phyloP scores from a whole-genome alignment of 1,140 invertebrate species.

The Acarapis woodi region DNA sequence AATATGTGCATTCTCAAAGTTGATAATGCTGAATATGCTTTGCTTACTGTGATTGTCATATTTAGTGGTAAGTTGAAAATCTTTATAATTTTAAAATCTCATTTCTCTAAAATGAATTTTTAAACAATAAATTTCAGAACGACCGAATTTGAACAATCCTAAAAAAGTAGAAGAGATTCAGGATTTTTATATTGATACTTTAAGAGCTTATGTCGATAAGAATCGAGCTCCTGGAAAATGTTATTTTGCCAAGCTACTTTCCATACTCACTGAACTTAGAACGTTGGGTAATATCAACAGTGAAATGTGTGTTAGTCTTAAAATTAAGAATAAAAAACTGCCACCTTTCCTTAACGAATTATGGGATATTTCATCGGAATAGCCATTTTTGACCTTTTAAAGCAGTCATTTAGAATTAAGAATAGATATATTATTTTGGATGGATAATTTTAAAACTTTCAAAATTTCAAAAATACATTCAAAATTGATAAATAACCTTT shows the following conservation, averaged over 20 bases:
- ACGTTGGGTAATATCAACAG: conserved; percentile 85
- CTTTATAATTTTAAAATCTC: no score
- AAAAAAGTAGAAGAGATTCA: conserved; percentile 84
- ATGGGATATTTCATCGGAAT: no score
- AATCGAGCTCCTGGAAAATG: conserved; percentile 38
- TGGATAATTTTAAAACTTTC: no score
- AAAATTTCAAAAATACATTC: no score
- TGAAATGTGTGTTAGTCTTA: conserved; percentile 78
- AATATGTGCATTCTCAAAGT: conserved; percentile 32
- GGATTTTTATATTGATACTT: conserved; percentile 64
- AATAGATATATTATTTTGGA: no score
- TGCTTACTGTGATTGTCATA: conserved; percentile 84
- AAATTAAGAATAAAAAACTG: conserved; percentile 74
- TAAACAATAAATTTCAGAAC: no score
- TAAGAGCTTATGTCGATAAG: conserved; percentile 45
- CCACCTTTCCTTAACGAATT: conserved; percentile 80
- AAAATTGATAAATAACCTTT: no score
- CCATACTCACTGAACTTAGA: conserved; percentile 67
- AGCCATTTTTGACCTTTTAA: no score
- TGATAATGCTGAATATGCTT: conserved; percentile 86
- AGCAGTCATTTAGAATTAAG: no score
- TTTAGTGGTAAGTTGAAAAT: conserved; percentile 62
- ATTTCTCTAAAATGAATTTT: no score
- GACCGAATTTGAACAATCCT: conserved; percentile 55
- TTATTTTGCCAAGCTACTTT: conserved; percentile 57